A percentile compares a stretch with the other conserved stretches of the same genome.
These are phyloP conservation scores for Lysandra coridon DNA, from an alignment of 2,888 invertebrate genomes.

Conservation along the genomic window DNA sequence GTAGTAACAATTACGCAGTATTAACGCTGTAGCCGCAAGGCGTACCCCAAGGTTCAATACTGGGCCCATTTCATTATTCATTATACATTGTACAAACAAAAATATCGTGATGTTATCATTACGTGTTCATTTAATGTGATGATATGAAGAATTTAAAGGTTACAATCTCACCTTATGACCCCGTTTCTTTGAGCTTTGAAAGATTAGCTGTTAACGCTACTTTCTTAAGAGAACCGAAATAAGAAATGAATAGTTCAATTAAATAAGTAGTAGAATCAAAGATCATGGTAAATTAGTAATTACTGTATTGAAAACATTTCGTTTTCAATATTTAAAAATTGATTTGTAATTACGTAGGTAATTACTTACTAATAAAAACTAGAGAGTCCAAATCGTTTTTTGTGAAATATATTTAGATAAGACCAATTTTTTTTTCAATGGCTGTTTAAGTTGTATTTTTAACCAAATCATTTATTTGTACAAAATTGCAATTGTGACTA, in stretches of 20 bases:
- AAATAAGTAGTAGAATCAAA: neutral
- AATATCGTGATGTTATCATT: slow-evolving; percentile 21
- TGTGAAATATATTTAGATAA: neutral
- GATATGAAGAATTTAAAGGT: slow-evolving; percentile 27
- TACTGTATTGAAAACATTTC: neutral
- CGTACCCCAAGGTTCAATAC: slow-evolving; percentile 15
- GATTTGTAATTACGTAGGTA: neutral
- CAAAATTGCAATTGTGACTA: neutral
- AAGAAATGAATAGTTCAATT: neutral
- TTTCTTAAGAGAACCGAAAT: neutral
- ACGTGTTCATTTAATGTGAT: slow-evolving; percentile 12
- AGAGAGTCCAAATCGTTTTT: neutral
- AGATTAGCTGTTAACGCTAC: neutral
- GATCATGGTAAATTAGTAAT: neutral
- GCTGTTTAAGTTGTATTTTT: neutral
- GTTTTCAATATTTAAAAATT: neutral
- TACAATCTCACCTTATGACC: slow-evolving; percentile 7
- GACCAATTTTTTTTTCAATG: neutral
- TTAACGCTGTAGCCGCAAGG: neutral
- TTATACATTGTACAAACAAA: slow-evolving; percentile 7
- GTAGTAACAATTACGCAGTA: slow-evolving; percentile 23
- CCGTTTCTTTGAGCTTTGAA: neutral
- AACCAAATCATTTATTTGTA: neutral
- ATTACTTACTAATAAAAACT: neutral
- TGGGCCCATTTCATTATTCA: neutral